Evolutionary conservation across 1,140 invertebrate species (phyloP).

Genomic region (Leptoteleia sp.): DNA sequence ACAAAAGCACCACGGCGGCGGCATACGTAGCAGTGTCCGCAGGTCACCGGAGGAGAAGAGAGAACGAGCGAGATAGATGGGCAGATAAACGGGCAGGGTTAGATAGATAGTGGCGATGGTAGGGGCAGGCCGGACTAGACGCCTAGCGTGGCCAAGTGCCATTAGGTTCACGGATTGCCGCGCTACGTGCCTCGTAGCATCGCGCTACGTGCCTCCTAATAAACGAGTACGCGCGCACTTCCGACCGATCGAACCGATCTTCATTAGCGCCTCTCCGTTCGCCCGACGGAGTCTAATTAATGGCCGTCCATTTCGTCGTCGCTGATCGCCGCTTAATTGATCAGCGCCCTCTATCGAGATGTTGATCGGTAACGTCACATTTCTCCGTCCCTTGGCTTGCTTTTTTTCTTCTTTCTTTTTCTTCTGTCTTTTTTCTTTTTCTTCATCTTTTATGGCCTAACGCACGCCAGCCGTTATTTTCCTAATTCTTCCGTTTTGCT

Average conservation of each 20-base stretch:
- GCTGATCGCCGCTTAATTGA: too few relatives aligned
- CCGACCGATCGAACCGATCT: constrained; percentile 52
- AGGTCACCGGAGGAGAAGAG: constrained; percentile 58
- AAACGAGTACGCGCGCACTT: constrained; percentile 38
- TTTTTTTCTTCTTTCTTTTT: too few relatives aligned
- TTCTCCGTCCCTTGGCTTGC: constrained; percentile 17
- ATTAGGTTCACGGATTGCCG: constrained; percentile 76
- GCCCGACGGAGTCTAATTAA: constrained; percentile 38
- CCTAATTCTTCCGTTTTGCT: constrained; percentile 53
- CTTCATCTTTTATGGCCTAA: too few relatives aligned
- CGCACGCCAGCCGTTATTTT: too few relatives aligned
- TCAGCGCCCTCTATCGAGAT: constrained; percentile 44
- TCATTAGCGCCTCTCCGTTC: constrained; percentile 55
- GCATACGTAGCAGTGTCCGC: constrained; percentile 47
- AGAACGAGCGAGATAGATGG: constrained; percentile 63
- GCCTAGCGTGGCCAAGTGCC: constrained; percentile 70
- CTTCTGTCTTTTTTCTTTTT: too few relatives aligned
- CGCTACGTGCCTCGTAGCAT: constrained; percentile 72
- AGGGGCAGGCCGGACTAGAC: constrained; percentile 56
- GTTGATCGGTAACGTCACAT: constrained; percentile 61
- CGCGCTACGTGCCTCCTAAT: constrained; percentile 39
- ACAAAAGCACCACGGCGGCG: constrained; percentile 37
- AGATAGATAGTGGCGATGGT: constrained; percentile 56
- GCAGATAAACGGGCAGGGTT: constrained; percentile 43
- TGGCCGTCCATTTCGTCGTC: constrained; percentile 20